phyloP scores from a whole-genome alignment of 1,140 invertebrate genomes.

The Pomacea maculata region DNA sequence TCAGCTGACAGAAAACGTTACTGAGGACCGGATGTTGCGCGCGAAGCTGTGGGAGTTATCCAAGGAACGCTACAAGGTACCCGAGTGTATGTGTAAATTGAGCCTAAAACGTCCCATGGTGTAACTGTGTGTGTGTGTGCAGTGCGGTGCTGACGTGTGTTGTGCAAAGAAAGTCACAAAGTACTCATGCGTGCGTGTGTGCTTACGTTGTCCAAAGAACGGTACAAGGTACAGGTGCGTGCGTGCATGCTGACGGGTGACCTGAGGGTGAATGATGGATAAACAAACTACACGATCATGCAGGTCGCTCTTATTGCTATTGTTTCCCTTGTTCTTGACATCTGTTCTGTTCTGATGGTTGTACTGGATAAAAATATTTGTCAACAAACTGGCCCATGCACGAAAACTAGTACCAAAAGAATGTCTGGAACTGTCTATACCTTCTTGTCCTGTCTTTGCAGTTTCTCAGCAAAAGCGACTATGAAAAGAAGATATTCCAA shows the following conservation, averaged over 20 bases:
- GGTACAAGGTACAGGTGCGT: no score
- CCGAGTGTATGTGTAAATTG: background rate
- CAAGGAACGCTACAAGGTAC: slow-evolving; percentile 45
- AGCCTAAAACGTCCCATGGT: background rate
- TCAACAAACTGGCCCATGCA: no score
- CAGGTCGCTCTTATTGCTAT: no score
- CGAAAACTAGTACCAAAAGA: no score
- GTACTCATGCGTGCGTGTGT: slow-evolving; percentile 7
- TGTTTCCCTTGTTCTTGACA: no score
- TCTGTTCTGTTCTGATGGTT: no score
- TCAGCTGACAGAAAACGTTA: slow-evolving; percentile 44
- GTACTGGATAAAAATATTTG: no score
- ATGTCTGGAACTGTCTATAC: no score
- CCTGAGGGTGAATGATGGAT: no score
- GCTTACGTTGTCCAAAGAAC: background rate
- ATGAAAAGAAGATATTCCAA: slow-evolving; percentile 42
- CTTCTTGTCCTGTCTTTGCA: background rate
- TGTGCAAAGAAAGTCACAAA: no score
- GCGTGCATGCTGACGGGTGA: no score
- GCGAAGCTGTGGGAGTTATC: slow-evolving; percentile 44
- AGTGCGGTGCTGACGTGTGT: background rate
- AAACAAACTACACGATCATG: no score
- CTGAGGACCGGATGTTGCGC: slow-evolving; percentile 43
- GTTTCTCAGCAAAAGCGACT: slow-evolving; percentile 38
- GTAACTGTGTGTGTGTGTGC: slow-evolving; percentile 1